Base-by-base conservation (phyloP, 2,113 vertebrate species). In the Solenodon paradoxus region DNA sequence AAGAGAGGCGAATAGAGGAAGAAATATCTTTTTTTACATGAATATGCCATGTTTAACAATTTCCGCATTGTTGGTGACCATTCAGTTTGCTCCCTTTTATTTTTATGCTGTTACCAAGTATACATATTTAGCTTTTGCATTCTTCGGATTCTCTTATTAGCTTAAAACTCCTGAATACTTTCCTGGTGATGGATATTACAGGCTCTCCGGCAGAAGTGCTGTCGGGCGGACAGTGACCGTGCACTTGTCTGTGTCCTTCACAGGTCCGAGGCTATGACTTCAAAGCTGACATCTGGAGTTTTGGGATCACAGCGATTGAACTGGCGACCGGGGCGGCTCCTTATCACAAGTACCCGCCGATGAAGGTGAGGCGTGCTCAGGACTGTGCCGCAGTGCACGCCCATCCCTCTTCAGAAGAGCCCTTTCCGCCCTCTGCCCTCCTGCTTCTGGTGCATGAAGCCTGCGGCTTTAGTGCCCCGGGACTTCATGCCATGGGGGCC, bases 201-300 rank as follows among this genome's bases (percentile, higher is more conserved):
- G n/a, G n/a, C n/a, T n/a, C n/a, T n/a, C n/a, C n/a, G n/a, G n/a
- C n/a, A n/a, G n/a, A 90, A 68, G 51, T 74, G 71, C 9, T 84
- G 83, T 72, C n/a, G 9, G 26, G 4, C 93, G 55, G 35, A 26
- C 82, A 71, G 12, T 85, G 51, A 85, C 53, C 12, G 22, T 40
- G 10, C 19, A 71, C 4, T 0, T 89, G 12, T 61, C 61, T 64
- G 74, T 53, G 15, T 96, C 0, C 71, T 94, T 98, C 97, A 8
- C 97, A 99, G 99, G 99, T 99, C 66, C 98, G 99, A 96, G 99
- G 99, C 72, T 99, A 99, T 19, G 99, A 99, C 97, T 99, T 99
- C 98, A 99, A 99, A 98, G 99, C 99, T 42, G 99, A 99, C 97
- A 99, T 99, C 97, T 99, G 99, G 99, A 99, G 99, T 98, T 99